A percentile compares a stretch with the other conserved stretches of the same genome.
phyloP scores from a whole-genome alignment of 2,113 vertebrate species.

The Megaptera novaeangliae region DNA sequence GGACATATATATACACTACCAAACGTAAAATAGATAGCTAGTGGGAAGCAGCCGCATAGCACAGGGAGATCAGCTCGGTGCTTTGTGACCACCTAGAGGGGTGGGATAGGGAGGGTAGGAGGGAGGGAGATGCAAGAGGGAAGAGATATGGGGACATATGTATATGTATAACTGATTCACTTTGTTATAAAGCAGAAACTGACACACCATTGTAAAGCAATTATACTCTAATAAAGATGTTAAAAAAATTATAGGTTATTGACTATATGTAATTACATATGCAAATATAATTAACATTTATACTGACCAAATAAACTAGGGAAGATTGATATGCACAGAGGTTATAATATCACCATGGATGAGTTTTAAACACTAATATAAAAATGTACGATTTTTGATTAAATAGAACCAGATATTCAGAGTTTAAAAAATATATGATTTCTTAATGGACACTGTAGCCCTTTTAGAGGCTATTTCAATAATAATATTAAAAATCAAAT shows the following conservation, averaged over 20 bases:
- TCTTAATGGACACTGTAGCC: neutral
- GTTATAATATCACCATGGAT: neutral
- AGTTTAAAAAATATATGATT: conserved; percentile 3
- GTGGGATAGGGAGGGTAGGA: neutral
- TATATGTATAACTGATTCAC: too few species aligned
- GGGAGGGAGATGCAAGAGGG: too few species aligned
- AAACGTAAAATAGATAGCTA: too few species aligned
- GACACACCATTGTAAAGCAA: too few species aligned
- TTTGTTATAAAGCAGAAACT: too few species aligned
- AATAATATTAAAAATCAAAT: conserved; percentile 29
- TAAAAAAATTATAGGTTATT: neutral
- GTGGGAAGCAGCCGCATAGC: too few species aligned
- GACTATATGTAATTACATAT: neutral
- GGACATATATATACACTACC: too few species aligned
- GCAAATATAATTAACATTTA: neutral
- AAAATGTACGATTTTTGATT: neutral
- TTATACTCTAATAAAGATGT: too few species aligned
- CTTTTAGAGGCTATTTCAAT: conserved; percentile 45
- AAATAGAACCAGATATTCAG: neutral
- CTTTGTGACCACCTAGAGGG: neutral
- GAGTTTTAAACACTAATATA: conserved; percentile 23
- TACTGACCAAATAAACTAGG: neutral
- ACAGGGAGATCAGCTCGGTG: neutral
- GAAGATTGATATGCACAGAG: neutral
- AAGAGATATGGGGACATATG: too few species aligned